These are phyloP conservation scores for Drosophila histrio DNA, from an alignment of 2,888 invertebrate genomes.

Conservation along the genomic window DNA sequence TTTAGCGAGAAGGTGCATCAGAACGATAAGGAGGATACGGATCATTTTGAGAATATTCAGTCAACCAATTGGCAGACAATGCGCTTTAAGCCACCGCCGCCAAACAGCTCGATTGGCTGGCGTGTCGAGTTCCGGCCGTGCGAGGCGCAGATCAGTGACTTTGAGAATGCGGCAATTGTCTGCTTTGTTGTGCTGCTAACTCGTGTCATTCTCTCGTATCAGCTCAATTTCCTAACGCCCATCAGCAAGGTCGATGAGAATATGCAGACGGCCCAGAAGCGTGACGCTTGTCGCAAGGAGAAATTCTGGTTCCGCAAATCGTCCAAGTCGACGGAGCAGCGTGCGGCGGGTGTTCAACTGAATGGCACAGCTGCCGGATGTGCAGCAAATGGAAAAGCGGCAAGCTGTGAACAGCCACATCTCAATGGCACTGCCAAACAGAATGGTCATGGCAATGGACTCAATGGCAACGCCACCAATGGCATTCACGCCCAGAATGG, in stretches of 20 bases:
- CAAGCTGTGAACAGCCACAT: constrained; percentile 3
- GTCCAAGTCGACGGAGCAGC: constrained; percentile 84
- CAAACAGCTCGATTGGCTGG: constrained; percentile 98
- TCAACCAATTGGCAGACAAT: constrained; percentile 99
- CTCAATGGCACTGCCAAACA: constrained; percentile 55
- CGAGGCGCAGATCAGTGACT: constrained; percentile 99
- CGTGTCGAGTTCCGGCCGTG: constrained; percentile 99
- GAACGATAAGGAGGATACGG: constrained; percentile 96
- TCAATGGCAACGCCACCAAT: constrained; percentile 47
- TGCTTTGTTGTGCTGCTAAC: constrained; percentile 99
- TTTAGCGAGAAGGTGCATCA: constrained; percentile 98
- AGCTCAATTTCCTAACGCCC: constrained; percentile 97
- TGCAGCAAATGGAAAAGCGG: constrained; percentile 16
- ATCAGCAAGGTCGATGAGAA: constrained; percentile 99
- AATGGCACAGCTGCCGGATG: constrained; percentile 34
- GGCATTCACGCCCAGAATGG: constrained; percentile 47
- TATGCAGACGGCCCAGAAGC: constrained; percentile 96
- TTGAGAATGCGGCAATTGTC: constrained; percentile 99
- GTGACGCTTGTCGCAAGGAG: constrained; percentile 92
- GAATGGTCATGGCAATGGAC: constrained; percentile 51
- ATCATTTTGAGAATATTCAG: constrained; percentile 99
- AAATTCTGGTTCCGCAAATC: constrained; percentile 97
- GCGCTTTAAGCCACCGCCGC: constrained; percentile 99
- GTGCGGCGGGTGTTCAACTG: constrained; percentile 43
- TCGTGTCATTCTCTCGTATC: constrained; percentile 97